Percentiles rank a stretch among this genome's conserved stretches.
phyloP scores from a whole-genome alignment of 2,797 vertebrate genomes.

The Parauchenoglanis punctatus region DNA sequence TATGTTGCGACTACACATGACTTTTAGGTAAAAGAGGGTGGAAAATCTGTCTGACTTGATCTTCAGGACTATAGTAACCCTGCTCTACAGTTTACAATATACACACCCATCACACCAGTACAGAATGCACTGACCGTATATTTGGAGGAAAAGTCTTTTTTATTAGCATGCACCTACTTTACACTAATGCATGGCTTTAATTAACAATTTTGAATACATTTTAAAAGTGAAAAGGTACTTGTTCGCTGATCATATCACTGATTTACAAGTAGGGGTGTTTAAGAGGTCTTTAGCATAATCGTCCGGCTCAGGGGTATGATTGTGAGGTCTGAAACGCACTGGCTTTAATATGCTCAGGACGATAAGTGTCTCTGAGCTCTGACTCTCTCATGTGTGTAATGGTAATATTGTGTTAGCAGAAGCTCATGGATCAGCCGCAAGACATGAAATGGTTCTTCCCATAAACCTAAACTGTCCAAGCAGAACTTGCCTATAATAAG shows the following conservation, averaged over 20 bases:
- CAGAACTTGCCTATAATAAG: background rate
- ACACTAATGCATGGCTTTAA: slow-evolving; percentile 1
- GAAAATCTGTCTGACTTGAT: background rate
- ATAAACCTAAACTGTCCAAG: background rate
- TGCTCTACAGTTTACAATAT: background rate
- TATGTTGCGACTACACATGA: background rate
- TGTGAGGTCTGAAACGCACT: background rate
- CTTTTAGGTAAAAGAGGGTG: background rate
- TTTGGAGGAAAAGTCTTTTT: slow-evolving; percentile 15
- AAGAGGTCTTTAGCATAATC: slow-evolving; percentile 18
- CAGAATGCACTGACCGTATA: slow-evolving; percentile 2
- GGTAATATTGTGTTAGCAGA: slow-evolving; percentile 14
- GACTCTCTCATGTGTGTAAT: slow-evolving; percentile 25
- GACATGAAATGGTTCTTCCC: background rate
- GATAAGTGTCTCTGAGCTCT: slow-evolving; percentile 8
- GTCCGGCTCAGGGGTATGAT: slow-evolving; percentile 1
- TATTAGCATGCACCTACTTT: background rate
- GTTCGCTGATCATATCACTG: background rate
- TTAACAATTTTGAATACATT: slow-evolving; percentile 12
- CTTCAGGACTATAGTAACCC: background rate
- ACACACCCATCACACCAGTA: background rate
- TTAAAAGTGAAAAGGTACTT: background rate
- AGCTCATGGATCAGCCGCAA: slow-evolving; percentile 9
- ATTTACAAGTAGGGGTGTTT: slow-evolving; percentile 26
- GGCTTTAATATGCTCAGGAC: slow-evolving; percentile 23